Base-by-base conservation (phyloP, 1,140 invertebrate species). In the Sarcophaga bullata region DNA sequence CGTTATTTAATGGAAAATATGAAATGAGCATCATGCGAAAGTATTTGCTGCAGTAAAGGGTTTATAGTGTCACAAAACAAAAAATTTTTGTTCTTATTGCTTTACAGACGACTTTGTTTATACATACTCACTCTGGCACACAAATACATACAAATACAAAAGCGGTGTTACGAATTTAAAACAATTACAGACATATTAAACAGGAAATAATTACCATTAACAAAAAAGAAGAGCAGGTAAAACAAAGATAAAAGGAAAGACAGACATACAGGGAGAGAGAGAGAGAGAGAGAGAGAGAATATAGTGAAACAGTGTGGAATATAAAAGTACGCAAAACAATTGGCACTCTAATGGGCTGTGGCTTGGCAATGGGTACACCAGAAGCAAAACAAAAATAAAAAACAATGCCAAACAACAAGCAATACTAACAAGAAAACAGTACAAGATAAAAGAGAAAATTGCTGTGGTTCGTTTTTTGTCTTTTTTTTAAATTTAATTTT, bases 1-100 rank as follows among this genome's bases (percentile, higher is more conserved):
- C 50, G 75, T 78, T 50, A 78, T 78, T 78, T 78, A 50, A 78
- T 76, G 58, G 15, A 62, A 62, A n/a, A 62, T 68, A 17, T 50
- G 50, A 50, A 78, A 78, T 78, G 47, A 50, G 19, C 75, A 78
- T 76, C 50, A 17, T 19, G 62, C 62, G 2, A 76, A 76, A 76
- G 73, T 47, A 78, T 50, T 78, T 78, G 47, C 48, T 17, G 48
- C 48, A 50, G 48, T 78, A 50, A 73, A 46, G 47, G 17, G 25
- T 11, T 47, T 11, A 73, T n/a, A 50, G 48, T 78, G 75, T 48
- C 75, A 78, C 50, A 50, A 78, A 78, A 78, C 50, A 78, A 78
- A 78, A 50, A 78, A 50, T 46, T 73, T 78, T 50, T 78, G 9
- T 78, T 7, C 62, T 68, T 78, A 48, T n/a, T 50, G n/a, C n/a